phyloP scores from a whole-genome alignment of 2,113 vertebrate genomes.

The Mesocricetus auratus region DNA sequence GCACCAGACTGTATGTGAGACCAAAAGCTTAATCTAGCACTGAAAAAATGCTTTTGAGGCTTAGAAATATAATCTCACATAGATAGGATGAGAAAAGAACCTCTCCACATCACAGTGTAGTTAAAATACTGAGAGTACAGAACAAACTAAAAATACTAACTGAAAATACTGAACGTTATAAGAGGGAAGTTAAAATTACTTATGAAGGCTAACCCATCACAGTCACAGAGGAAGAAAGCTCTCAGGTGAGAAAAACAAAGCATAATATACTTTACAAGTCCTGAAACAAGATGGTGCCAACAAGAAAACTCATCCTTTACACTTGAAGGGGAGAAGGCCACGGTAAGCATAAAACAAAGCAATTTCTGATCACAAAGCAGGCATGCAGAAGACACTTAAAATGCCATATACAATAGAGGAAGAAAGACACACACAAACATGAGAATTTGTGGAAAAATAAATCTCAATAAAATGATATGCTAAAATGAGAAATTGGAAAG shows the following conservation, averaged over 20 bases:
- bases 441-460: background rate
- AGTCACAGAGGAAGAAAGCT: background rate
- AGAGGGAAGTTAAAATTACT: background rate
- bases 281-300: background rate
- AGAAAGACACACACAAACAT: background rate
- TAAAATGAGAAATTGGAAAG: background rate
- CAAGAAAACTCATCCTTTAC: background rate
- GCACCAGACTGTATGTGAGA: background rate
- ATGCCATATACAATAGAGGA: background rate
- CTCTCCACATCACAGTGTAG: background rate
- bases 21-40: background rate
- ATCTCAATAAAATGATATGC: background rate
- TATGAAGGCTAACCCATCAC: background rate
- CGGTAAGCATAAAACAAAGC: background rate
- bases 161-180: background rate
- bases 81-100: background rate
- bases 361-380: background rate
- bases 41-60: background rate
- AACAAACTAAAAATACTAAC: background rate
- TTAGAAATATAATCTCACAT: background rate
- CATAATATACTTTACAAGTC: background rate
- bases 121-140: background rate
- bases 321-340: background rate
- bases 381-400: background rate
- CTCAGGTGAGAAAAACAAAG: background rate